A percentile compares a stretch with the other conserved stretches of the same genome.
Conservation (phyloP, 2,888 invertebrate species). For the Eudemis profundana region DNA sequence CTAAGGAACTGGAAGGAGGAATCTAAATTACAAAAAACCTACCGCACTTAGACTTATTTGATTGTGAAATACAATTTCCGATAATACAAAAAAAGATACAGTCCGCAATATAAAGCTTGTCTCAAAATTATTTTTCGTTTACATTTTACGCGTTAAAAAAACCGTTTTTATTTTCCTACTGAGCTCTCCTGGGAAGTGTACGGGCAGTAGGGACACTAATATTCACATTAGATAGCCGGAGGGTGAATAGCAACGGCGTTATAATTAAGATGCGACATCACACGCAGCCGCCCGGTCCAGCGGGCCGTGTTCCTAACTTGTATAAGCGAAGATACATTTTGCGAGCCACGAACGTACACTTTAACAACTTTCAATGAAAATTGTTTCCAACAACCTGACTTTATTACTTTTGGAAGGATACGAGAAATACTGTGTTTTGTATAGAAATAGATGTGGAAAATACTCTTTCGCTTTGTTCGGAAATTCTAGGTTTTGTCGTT, state of each 20-base stretch:
- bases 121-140: no score
- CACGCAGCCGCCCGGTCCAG: slow-evolving; percentile 2
- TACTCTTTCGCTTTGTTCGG: neutral
- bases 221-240: neutral
- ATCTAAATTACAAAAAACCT: no score
- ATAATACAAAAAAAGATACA: no score
- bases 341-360: slow-evolving; percentile 2
- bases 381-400: slow-evolving; percentile 33
- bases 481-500: neutral
- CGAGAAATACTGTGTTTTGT: slow-evolving; percentile 6
- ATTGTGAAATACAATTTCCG: no score
- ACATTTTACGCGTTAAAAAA: no score
- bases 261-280: slow-evolving; percentile 13
- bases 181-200: no score
- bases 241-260: neutral
- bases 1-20: no score
- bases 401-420: slow-evolving; percentile 19
- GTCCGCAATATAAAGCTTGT: no score
- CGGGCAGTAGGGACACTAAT: neutral
- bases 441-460: neutral
- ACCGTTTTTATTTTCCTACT: no score
- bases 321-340: slow-evolving; percentile 3
- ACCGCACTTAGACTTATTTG: no score
- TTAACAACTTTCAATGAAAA: slow-evolving; percentile 40
- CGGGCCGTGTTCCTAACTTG: slow-evolving; percentile 8